Conservation (phyloP, 2,888 invertebrate genomes). For the Augochlorella aurata region DNA sequence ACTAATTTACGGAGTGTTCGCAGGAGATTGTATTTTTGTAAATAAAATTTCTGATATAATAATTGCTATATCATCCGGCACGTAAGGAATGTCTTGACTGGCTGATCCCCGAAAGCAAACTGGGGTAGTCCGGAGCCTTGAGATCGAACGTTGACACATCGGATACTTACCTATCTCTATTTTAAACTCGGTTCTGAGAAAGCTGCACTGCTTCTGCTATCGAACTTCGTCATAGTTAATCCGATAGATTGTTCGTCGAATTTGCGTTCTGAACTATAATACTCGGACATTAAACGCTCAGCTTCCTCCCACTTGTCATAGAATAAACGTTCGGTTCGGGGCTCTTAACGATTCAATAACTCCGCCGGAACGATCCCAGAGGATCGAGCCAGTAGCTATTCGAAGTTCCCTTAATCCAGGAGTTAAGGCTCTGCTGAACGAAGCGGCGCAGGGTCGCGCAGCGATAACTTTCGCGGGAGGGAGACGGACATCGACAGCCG, state of each 20-base stretch:
- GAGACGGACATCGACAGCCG: slow-evolving; percentile 27
- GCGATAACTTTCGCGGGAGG: background rate
- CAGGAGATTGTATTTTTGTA: too few relatives aligned
- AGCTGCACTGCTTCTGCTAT: too few relatives aligned
- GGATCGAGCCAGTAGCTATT: background rate
- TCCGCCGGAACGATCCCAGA: background rate
- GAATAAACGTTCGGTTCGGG: background rate
- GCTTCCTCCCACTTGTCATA: background rate
- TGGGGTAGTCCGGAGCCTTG: too few relatives aligned
- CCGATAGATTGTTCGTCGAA: background rate
- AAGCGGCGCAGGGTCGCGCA: slow-evolving; percentile 20
- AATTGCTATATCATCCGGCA: too few relatives aligned
- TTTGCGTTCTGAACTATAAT: background rate
- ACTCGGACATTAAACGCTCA: background rate
- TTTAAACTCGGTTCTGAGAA: too few relatives aligned
- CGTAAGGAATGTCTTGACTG: too few relatives aligned
- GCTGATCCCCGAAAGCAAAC: too few relatives aligned
- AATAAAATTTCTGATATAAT: too few relatives aligned
- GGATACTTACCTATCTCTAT: too few relatives aligned
- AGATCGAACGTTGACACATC: too few relatives aligned
- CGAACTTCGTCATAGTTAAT: too few relatives aligned
- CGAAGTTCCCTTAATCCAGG: slow-evolving; percentile 41
- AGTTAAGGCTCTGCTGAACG: slow-evolving; percentile 49
- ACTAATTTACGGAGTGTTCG: background rate
- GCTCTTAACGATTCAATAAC: slow-evolving; percentile 31